Evolutionary conservation across 2,113 vertebrate species (phyloP).

Genomic region (Chaetura pelagica): DNA sequence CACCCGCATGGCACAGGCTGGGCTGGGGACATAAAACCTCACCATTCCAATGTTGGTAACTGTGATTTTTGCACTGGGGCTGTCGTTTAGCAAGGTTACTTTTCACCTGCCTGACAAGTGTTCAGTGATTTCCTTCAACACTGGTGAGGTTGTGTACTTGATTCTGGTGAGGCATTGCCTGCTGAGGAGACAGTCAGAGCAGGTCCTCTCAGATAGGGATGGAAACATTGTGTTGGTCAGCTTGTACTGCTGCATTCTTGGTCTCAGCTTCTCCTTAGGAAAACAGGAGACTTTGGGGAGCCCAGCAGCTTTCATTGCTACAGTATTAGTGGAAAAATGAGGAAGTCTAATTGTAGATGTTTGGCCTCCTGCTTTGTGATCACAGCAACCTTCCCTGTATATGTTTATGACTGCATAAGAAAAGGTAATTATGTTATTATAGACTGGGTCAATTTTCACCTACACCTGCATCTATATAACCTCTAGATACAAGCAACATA

Average conservation of each 20-base stretch:
- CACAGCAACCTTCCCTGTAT: not conserved
- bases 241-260: not conserved
- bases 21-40: fast-evolving
- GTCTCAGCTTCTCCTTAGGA: not conserved
- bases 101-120: not conserved
- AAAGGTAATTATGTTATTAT: not conserved
- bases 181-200: not conserved
- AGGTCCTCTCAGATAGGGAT: not conserved
- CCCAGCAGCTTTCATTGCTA: not conserved
- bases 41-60: fast-evolving
- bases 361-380: not conserved
- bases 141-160: not conserved
- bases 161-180: not conserved
- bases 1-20: fast-evolving
- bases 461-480: not conserved
- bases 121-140: not conserved
- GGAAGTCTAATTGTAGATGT: not conserved
- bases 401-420: not conserved
- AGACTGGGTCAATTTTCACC: not conserved
- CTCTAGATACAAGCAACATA: not conserved
- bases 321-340: not conserved
- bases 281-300: not conserved
- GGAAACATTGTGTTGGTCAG: not conserved
- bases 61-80: fast-evolving
- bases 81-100: not conserved